Conservation (phyloP, 2,797 vertebrate genomes). For the Serranus cabrilla region DNA sequence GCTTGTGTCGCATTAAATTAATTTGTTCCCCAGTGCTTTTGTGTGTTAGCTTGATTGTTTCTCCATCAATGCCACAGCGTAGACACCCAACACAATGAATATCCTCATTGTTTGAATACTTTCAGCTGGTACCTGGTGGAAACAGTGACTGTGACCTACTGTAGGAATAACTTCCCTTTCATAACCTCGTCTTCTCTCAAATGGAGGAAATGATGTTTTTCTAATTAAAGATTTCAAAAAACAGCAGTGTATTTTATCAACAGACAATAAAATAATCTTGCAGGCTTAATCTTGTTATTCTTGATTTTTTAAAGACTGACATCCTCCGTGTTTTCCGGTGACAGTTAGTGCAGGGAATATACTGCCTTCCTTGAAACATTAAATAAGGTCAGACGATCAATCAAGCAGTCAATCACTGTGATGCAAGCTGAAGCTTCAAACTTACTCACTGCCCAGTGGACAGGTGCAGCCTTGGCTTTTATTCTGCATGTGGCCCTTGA, state of each 20-base stretch:
- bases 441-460: constrained; percentile 8
- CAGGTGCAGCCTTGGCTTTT: constrained; percentile 36
- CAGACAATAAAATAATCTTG: not conserved
- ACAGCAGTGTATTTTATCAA: constrained; percentile 4
- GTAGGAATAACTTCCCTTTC: not conserved
- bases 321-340: not conserved
- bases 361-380: constrained; percentile 21
- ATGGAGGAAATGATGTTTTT: constrained; percentile 19
- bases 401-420: constrained; percentile 9
- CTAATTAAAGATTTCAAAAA: not conserved
- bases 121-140: constrained; percentile 7
- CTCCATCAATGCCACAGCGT: constrained; percentile 2
- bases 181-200: constrained; percentile 23
- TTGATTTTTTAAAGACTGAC: constrained; percentile 16
- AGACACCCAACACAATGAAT: not conserved
- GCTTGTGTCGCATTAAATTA: not conserved
- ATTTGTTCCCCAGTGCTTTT: not conserved
- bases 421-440: constrained; percentile 21
- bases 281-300: constrained; percentile 19
- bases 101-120: constrained; percentile 29
- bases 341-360: constrained; percentile 1
- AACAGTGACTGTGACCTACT: constrained; percentile 19
- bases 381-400: constrained; percentile 49
- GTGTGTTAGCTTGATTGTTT: constrained; percentile 13
- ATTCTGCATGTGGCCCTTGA: constrained; percentile 29